phyloP scores from a whole-genome alignment of 2,113 vertebrate species.

The Leptodactylus fuscus region DNA sequence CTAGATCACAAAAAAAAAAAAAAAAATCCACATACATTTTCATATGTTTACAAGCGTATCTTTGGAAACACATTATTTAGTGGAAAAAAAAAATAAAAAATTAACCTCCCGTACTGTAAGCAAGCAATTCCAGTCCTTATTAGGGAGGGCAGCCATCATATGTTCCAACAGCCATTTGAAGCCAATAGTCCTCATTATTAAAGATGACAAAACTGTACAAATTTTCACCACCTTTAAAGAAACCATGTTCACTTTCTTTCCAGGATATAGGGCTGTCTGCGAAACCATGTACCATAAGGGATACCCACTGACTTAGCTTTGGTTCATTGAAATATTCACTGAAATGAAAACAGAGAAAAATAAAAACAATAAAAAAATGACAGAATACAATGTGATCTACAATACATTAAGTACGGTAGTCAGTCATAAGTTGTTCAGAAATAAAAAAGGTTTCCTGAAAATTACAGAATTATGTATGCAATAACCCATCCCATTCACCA shows the following conservation, averaged over 20 bases:
- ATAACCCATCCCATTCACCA: too few species aligned
- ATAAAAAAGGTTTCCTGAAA: too few species aligned
- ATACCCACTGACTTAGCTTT: slow-evolving; percentile 77
- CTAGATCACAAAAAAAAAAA: too few species aligned
- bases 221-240: slow-evolving; percentile 86
- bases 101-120: neutral
- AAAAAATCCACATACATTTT: too few species aligned
- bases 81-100: too few species aligned
- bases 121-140: slow-evolving; percentile 9
- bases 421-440: too few species aligned
- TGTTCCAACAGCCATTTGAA: slow-evolving; percentile 86
- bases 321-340: slow-evolving; percentile 82
- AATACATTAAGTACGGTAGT: neutral
- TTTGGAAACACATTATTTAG: too few species aligned
- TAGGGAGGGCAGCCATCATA: slow-evolving; percentile 84
- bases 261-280: slow-evolving; percentile 90
- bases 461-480: too few species aligned
- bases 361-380: too few species aligned
- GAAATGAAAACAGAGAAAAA: slow-evolving; percentile 59
- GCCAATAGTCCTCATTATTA: slow-evolving; percentile 84
- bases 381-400: neutral
- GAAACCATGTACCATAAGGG: slow-evolving; percentile 88
- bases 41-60: too few species aligned
- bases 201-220: slow-evolving; percentile 89
- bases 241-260: slow-evolving; percentile 82